phyloP scores from a whole-genome alignment of 2,888 invertebrate genomes.

The Schrankia costaestrigalis region DNA sequence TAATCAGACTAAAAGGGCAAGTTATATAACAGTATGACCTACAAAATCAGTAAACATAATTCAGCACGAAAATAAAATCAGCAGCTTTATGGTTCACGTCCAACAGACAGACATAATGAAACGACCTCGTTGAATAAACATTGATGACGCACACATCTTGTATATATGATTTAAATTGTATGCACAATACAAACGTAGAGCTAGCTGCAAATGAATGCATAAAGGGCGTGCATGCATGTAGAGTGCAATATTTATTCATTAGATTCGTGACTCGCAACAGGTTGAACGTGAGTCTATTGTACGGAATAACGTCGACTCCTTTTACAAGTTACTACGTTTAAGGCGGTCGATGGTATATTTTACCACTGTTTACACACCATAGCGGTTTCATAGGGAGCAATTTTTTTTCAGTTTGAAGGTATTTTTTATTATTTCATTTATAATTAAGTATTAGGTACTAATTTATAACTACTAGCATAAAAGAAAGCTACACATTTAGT shows the following conservation, averaged over 20 bases:
- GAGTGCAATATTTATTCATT: conserved; percentile 24
- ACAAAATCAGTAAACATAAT: too few species aligned
- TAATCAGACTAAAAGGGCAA: too few species aligned
- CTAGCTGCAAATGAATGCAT: conserved; percentile 18
- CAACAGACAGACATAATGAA: conserved; percentile 27
- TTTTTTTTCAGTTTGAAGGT: too few species aligned
- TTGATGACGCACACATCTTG: conserved; percentile 41
- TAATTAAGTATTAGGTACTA: too few species aligned
- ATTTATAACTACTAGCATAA: too few species aligned
- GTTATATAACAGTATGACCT: too few species aligned
- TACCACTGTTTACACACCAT: too few species aligned
- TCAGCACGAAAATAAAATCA: too few species aligned
- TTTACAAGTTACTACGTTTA: conserved; percentile 9
- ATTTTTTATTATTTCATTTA: too few species aligned
- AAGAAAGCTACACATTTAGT: too few species aligned
- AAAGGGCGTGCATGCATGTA: conserved; percentile 16
- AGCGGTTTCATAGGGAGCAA: too few species aligned
- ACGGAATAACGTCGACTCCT: conserved; percentile 7
- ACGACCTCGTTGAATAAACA: conserved; percentile 34
- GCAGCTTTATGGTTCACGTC: conserved; percentile 28
- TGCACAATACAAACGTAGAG: conserved; percentile 28
- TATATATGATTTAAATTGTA: conserved; percentile 34
- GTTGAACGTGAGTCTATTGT: conserved; percentile 22
- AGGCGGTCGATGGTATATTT: conserved; percentile 7
- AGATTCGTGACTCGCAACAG: conserved; percentile 35